Base-by-base conservation (phyloP, 2,888 invertebrate species). In the Osedax frankpressi region DNA sequence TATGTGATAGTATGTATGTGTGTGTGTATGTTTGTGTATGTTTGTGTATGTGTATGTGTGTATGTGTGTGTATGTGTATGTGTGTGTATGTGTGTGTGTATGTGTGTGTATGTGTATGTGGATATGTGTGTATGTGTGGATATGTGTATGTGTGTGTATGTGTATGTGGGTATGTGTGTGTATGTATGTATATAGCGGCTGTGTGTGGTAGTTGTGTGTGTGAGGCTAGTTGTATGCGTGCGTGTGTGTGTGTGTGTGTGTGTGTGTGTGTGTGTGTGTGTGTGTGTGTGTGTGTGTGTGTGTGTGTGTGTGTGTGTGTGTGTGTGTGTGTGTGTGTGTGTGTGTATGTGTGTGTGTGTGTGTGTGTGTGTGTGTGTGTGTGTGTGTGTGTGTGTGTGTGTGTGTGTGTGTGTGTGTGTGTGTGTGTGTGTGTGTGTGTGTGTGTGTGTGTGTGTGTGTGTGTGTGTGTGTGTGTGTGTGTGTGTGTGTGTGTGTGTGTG, bases 391-490 rank as follows among this genome's bases (percentile, higher is more conserved):
- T 59, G 59, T 59, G 59, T 59, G 59, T 59, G 59, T 59, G 59
- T 59, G 59, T 59, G 59, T 59, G 59, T 59, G 59, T 59, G 1
- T 59, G 59, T 59, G 59, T 59, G 59, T 59, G 59, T 59, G 59
- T 59, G 59, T 59, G 59, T 59, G 59, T 59, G 59, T 59, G 59
- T 59, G 59, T 59, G 59, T 59, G 59, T 59, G 59, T 59, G 59
- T 59, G 59, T 59, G 59, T 59, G 59, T 59, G 59, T 59, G 59
- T 59, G 59, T 59, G 59, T 59, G 59, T 59, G 59, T 59, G 59
- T 59, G 59, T 59, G 59, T 59, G 59, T 59, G 59, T 59, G 59
- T 59, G 59, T 65, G 65, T 65, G n/a, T 65, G 59, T 14, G 65
- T 14, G 19, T 19, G 65, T 3, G 19, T 19, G n/a, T 1, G 14